These are phyloP conservation scores for Lordiphosa andalusiaca DNA, from an alignment of 2,888 invertebrate genomes.

Conservation along the genomic window DNA sequence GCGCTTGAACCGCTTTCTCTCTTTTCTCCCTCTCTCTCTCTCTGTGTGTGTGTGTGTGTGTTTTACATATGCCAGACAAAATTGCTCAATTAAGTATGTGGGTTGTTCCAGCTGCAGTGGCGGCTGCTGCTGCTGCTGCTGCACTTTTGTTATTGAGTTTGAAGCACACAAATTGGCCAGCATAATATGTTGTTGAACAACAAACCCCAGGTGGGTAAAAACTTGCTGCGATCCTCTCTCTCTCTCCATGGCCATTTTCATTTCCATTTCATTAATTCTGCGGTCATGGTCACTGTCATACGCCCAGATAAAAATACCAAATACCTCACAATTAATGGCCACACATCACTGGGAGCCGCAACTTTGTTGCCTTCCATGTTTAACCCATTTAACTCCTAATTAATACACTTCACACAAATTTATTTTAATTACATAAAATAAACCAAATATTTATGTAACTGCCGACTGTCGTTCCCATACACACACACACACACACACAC, in stretches of 20 bases:
- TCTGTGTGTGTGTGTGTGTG: background rate
- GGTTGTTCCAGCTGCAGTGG: background rate
- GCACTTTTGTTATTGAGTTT: conserved; percentile 27
- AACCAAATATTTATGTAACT: conserved; percentile 69
- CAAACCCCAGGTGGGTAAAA: too few relatives aligned
- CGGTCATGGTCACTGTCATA: conserved; percentile 11
- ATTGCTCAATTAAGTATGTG: conserved; percentile 52
- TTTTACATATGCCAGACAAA: conserved; percentile 24
- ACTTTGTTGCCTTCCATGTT: conserved; percentile 33
- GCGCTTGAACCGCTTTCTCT: conserved; percentile 17
- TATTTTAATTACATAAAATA: conserved; percentile 72
- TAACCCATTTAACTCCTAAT: conserved; percentile 74
- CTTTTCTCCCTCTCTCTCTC: background rate
- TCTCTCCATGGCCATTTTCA: background rate
- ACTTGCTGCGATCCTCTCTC: too few relatives aligned
- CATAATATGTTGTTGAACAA: conserved; percentile 8
- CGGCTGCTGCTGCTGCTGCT: background rate
- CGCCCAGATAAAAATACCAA: conserved; percentile 3
- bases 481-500: background rate
- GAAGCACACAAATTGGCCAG: conserved; percentile 20
- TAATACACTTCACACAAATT: conserved; percentile 73
- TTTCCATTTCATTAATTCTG: conserved; percentile 4
- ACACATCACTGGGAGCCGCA: background rate
- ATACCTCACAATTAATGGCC: conserved; percentile 9
- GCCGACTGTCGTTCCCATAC: conserved; percentile 28